Evolutionary conservation across 2,113 vertebrate genomes (phyloP).

Genomic region (Hypocryptadius cinnamomeus): DNA sequence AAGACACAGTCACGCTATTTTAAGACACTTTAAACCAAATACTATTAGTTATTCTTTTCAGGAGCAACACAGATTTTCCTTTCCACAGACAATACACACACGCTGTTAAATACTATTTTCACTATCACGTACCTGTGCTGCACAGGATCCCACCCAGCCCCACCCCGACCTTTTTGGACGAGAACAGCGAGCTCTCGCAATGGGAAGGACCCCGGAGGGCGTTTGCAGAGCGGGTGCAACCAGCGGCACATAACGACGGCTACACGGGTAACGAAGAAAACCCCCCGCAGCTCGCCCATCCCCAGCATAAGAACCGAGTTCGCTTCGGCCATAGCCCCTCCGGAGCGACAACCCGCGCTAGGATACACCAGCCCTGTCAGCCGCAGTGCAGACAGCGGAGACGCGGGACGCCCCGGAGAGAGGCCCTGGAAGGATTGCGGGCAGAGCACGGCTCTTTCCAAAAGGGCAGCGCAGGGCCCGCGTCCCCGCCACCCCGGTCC

Average conservation of each 20-base stretch:
- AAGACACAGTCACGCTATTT: neutral
- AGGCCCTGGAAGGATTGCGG: accelerated
- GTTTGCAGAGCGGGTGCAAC: neutral
- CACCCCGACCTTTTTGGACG: accelerated
- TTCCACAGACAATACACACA: accelerated
- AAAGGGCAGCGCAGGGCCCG: accelerated
- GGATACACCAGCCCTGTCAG: neutral
- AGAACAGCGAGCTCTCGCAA: too few species aligned
- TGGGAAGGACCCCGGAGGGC: accelerated
- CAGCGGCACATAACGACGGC: neutral
- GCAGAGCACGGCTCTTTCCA: accelerated
- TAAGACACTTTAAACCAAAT: neutral
- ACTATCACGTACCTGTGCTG: accelerated
- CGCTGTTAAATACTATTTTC: neutral
- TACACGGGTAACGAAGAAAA: neutral
- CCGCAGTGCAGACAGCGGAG: accelerated
- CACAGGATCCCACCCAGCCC: neutral
- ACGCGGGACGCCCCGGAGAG: accelerated
- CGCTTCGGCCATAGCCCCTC: neutral
- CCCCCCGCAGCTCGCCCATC: too few species aligned
- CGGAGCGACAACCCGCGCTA: accelerated
- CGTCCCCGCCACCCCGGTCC: neutral
- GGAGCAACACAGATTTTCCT: neutral
- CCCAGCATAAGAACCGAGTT: neutral
- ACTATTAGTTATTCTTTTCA: neutral